phyloP scores from a whole-genome alignment of 1,140 invertebrate genomes.

The Battus philenor region DNA sequence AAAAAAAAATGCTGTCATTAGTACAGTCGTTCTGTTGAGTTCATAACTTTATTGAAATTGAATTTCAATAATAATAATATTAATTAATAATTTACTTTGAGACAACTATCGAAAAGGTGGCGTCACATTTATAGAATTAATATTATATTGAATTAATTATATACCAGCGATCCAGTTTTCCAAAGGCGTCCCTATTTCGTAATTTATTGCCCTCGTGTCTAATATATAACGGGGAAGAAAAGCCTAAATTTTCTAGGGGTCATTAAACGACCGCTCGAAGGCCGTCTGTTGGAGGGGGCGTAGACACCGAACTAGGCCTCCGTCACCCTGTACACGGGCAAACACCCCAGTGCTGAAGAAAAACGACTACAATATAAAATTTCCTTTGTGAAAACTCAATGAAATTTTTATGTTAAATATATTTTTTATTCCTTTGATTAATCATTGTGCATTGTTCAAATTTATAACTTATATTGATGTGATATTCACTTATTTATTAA shows the following conservation, averaged over 20 bases:
- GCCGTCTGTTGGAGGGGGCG: conserved; percentile 4
- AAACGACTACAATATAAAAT: neutral
- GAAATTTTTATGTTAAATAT: no score
- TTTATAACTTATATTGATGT: no score
- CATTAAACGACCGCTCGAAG: conserved; percentile 14
- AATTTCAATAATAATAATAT: no score
- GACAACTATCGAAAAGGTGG: no score
- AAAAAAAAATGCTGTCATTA: no score
- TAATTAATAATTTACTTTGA: no score
- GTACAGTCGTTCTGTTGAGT: no score
- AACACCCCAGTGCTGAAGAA: neutral
- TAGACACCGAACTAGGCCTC: neutral
- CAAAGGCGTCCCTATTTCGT: neutral
- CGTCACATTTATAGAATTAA: no score
- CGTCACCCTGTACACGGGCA: neutral
- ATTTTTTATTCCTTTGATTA: no score
- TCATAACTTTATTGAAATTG: no score
- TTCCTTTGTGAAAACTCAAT: neutral
- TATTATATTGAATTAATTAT: neutral
- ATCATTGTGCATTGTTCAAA: no score
- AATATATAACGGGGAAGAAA: conserved; percentile 1
- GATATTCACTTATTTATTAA: no score
- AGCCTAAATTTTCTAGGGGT: conserved; percentile 5
- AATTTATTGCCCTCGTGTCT: conserved; percentile 11
- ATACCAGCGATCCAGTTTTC: neutral